Evolutionary conservation across 1,140 invertebrate species (phyloP).

Genomic region (Conus betulinus): DNA sequence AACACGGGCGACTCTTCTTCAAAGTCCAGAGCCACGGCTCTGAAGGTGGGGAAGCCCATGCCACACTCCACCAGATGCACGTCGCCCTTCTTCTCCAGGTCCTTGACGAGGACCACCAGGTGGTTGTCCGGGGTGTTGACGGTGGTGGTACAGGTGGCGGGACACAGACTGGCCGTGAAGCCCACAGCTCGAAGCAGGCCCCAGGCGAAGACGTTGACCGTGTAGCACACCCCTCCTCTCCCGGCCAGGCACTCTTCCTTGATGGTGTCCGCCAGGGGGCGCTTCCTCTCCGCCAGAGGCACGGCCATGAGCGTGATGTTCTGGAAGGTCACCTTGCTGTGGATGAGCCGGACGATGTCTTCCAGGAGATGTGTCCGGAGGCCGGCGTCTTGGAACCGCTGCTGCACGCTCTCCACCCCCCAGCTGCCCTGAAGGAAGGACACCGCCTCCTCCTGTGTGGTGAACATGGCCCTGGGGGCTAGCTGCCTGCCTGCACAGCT

Average conservation of each 20-base stretch:
- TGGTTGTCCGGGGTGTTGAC: slow-evolving; percentile 47
- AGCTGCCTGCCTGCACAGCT: background rate
- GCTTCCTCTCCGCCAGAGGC: slow-evolving; percentile 28
- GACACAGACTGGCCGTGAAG: slow-evolving; percentile 30
- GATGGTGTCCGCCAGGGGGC: slow-evolving; percentile 40
- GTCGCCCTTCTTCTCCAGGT: slow-evolving; percentile 46
- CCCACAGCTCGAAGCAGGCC: slow-evolving; percentile 44
- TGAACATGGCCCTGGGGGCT: slow-evolving; percentile 24
- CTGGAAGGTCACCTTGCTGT: slow-evolving; percentile 45
- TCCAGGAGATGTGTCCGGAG: slow-evolving; percentile 30
- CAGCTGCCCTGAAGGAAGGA: slow-evolving; percentile 37
- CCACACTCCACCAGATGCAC: slow-evolving; percentile 44
- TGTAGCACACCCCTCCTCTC: slow-evolving; percentile 50
- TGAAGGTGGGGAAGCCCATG: slow-evolving; percentile 48
- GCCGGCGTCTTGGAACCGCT: slow-evolving; percentile 25
- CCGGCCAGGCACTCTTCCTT: slow-evolving; percentile 37
- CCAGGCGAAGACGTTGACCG: slow-evolving; percentile 44
- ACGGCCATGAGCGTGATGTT: slow-evolving; percentile 43
- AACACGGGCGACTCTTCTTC: slow-evolving; percentile 45
- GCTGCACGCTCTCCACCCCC: slow-evolving; percentile 20
- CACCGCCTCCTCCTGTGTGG: slow-evolving; percentile 36
- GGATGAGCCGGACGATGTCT: slow-evolving; percentile 34
- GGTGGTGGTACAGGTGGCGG: slow-evolving; percentile 42
- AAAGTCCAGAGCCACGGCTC: slow-evolving; percentile 47
- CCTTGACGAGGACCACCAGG: slow-evolving; percentile 39